phyloP scores from a whole-genome alignment of 2,113 vertebrate species.

The Cepphus grylle region DNA sequence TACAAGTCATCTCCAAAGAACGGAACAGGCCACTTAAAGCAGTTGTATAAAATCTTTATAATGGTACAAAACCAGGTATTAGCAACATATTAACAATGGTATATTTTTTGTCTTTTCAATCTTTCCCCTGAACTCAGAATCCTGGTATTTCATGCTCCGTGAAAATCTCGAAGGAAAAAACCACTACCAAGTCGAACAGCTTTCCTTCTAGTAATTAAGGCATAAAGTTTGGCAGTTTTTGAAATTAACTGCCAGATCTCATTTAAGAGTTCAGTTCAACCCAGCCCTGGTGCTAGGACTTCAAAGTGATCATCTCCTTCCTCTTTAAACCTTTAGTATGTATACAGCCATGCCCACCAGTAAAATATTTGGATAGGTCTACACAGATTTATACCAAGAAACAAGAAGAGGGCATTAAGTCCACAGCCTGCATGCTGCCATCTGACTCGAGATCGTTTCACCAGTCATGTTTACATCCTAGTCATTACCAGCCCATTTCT shows the following conservation, averaged over 20 bases:
- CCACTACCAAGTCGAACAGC: fast-evolving
- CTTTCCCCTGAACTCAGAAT: background rate
- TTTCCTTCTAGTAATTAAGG: background rate
- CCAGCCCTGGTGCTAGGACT: background rate
- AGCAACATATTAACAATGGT: background rate
- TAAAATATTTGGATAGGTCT: background rate
- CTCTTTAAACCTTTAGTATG: background rate
- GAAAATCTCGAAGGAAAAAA: background rate
- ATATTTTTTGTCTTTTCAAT: background rate
- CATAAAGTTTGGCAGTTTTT: background rate
- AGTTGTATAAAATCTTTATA: background rate
- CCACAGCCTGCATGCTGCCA: fast-evolving
- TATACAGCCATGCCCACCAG: background rate
- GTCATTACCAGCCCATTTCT: background rate
- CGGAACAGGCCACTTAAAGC: background rate
- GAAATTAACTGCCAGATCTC: background rate
- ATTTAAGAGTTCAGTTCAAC: background rate
- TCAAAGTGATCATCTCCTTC: background rate
- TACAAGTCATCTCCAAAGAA: background rate
- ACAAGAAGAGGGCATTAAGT: background rate
- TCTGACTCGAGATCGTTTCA: background rate
- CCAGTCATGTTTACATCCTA: background rate
- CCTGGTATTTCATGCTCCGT: background rate
- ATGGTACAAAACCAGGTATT: background rate
- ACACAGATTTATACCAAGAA: background rate